Percentiles rank a stretch among this genome's conserved stretches.
These are phyloP conservation scores for Phainopepla nitens DNA, from an alignment of 2,113 vertebrate species.

Conservation along the genomic window DNA sequence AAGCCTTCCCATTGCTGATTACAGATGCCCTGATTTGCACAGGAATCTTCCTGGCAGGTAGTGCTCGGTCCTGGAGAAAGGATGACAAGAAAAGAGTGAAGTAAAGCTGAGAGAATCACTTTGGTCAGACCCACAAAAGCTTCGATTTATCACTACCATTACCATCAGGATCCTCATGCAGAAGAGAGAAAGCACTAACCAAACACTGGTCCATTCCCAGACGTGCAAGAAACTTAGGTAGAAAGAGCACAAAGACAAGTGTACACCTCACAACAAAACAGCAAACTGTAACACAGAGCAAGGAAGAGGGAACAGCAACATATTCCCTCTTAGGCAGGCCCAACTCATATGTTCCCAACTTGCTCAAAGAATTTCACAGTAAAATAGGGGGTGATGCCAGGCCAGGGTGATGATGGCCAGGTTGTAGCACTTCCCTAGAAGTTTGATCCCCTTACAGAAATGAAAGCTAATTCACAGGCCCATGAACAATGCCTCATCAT, in stretches of 20 bases:
- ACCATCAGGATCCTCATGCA: background rate
- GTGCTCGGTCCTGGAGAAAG: constrained; percentile 86
- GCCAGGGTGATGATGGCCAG: too few relatives aligned
- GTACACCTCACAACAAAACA: constrained; percentile 48
- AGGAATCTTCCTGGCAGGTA: constrained; percentile 97
- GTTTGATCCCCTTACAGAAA: background rate
- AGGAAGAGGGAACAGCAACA: constrained; percentile 50
- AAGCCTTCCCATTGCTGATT: constrained; percentile 99
- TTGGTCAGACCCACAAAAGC: background rate
- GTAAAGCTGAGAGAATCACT: background rate
- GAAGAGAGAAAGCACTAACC: constrained; percentile 3
- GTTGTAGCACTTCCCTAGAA: background rate
- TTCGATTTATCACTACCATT: background rate
- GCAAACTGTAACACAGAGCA: constrained; percentile 30
- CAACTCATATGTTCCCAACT: background rate
- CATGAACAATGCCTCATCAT: background rate
- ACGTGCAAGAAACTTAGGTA: constrained; percentile 52
- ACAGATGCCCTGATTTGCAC: constrained; percentile 93
- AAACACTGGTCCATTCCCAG: constrained; percentile 1
- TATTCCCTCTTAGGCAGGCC: constrained; percentile 55
- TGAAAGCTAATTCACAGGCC: background rate
- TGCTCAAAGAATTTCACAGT: background rate
- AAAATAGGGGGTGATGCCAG: background rate
- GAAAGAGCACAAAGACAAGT: constrained; percentile 41
- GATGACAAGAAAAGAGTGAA: background rate